Evolutionary conservation across 2,113 vertebrate genomes (phyloP), one percentile per base, ranked within the genome.

Genomic region (Danionella cerebrum): DNA sequence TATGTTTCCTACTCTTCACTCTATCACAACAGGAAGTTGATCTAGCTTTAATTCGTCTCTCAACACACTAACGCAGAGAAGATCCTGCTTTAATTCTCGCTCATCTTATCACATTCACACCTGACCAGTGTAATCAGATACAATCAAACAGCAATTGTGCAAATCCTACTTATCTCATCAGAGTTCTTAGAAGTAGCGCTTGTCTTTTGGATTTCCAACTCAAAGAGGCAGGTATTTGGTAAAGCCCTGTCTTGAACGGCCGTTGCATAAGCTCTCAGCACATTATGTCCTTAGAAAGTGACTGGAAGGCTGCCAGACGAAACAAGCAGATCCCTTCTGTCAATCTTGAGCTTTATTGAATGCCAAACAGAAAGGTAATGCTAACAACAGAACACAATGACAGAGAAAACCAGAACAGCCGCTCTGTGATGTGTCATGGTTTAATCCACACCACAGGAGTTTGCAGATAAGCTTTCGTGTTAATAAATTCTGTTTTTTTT

Each of bases 241-340:
- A 19, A 44, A 60, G 19, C 22, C 41, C 21, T 33, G 54, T 35
- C 29, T 13, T 9, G 18, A 58, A 66, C 55, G 8, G 12, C 21
- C 29, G 44, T 47, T 69, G 64, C 22, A 42, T 63, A 33, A 70
- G 35, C 21, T 45, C 33, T 21, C 29, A 59, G 71, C 60, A 55
- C 65, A 74, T 75, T 72, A 72, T 44, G 65, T 76, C 53, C 77
- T 68, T 25, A 25, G 44, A 41, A 41, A 70, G 33, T 38, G 21
- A 8, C 31, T 76, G 73, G 77, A 65, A 25, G 42, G 10, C 9
- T 60, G 70, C 77, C 77, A 78, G 64, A 51, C 38, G 71, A 54
- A 72, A 74, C 58, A 79, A 67, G 18, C 55, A 74, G 60, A 68
- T 71, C 59, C 77, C 68, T 76, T 73, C 68, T 79, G 77, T 79